Evolutionary conservation across 2,797 vertebrate genomes (phyloP).

Genomic region (Chelmon rostratus): DNA sequence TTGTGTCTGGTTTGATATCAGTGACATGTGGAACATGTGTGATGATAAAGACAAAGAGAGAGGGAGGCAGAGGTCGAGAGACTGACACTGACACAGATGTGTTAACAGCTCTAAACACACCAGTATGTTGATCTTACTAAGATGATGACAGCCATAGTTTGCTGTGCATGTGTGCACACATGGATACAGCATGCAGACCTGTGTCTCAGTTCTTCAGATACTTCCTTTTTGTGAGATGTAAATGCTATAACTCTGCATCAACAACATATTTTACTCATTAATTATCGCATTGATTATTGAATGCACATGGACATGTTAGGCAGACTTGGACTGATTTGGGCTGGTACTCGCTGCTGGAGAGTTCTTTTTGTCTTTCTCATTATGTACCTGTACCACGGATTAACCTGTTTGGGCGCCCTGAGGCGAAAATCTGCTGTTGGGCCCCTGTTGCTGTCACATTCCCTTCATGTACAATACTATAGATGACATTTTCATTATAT

Average conservation of each 20-base stretch:
- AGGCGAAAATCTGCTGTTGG: too few relatives aligned
- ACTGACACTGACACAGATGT: not conserved
- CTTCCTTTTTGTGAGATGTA: too few relatives aligned
- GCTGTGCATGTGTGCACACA: too few relatives aligned
- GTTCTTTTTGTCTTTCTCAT: not conserved
- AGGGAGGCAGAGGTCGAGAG: not conserved
- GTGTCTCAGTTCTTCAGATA: too few relatives aligned
- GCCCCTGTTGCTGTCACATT: too few relatives aligned
- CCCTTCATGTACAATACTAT: not conserved
- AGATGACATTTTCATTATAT: not conserved
- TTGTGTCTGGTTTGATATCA: slow-evolving; percentile 28
- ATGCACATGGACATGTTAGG: not conserved
- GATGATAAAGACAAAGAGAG: slow-evolving; percentile 9
- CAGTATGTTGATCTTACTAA: not conserved
- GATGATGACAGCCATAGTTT: not conserved
- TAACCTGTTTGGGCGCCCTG: not conserved
- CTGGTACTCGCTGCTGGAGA: not conserved
- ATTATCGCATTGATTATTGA: too few relatives aligned
- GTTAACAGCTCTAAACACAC: not conserved
- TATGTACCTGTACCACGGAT: not conserved
- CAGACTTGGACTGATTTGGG: too few relatives aligned
- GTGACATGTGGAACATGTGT: slow-evolving; percentile 21
- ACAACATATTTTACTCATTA: too few relatives aligned
- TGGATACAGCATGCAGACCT: too few relatives aligned
- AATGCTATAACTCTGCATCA: too few relatives aligned